A percentile compares a stretch with the other conserved stretches of the same genome.
phyloP scores from a whole-genome alignment of 2,888 invertebrate genomes.

The Andricus curvator region DNA sequence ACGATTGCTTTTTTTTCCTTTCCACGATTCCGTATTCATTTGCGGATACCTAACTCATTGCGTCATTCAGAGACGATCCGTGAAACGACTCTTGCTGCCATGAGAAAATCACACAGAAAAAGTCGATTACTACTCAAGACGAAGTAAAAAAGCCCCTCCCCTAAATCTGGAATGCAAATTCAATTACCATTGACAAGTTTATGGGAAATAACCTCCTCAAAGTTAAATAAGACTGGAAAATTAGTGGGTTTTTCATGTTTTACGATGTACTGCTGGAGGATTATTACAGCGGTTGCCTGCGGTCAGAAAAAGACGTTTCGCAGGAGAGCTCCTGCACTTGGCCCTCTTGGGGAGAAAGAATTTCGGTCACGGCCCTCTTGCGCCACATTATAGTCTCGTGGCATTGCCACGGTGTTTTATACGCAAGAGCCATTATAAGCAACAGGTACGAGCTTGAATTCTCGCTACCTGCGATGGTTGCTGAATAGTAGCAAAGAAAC shows the following conservation, averaged over 20 bases:
- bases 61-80: background rate
- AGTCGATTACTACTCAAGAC: background rate
- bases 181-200: background rate
- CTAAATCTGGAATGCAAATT: background rate
- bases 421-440: background rate
- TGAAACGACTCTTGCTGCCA: background rate
- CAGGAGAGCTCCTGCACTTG: conserved; percentile 69
- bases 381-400: conserved; percentile 39
- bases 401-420: conserved; percentile 32
- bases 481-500: background rate
- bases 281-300: conserved; percentile 29
- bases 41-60: conserved; percentile 14
- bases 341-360: conserved; percentile 71
- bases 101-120: background rate
- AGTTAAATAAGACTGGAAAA: background rate
- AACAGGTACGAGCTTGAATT: conserved; percentile 16
- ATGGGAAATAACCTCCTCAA: background rate
- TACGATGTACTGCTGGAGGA: background rate
- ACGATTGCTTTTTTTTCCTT: conserved; percentile 21
- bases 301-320: conserved; percentile 31
- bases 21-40: conserved; percentile 20
- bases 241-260: background rate
- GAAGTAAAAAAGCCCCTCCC: background rate
- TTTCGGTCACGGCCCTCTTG: conserved; percentile 75
- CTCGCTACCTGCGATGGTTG: conserved; percentile 14